phyloP scores from a whole-genome alignment of 2,797 vertebrate genomes.

The Phaenicophaeus curvirostris region DNA sequence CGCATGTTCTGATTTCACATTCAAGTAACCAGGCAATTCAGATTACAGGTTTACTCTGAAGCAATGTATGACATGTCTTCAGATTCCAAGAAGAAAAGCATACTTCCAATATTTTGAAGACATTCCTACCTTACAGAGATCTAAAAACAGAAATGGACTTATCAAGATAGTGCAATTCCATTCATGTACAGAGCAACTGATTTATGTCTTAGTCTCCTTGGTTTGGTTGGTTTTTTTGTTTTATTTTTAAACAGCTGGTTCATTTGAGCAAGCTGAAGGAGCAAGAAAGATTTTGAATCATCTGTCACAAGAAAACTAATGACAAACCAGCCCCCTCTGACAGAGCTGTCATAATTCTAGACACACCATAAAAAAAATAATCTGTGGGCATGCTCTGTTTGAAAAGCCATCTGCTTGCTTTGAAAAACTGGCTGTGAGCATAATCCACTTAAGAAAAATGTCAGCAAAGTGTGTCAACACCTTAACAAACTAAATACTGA shows the following conservation, averaged over 20 bases:
- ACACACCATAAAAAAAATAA: conserved; percentile 16
- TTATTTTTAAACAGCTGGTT: conserved; percentile 59
- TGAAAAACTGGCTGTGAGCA: conserved; percentile 58
- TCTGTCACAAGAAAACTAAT: conserved; percentile 58
- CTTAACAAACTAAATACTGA: conserved; percentile 58
- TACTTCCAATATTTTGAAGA: conserved; percentile 7
- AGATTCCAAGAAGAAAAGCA: not conserved
- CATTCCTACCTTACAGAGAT: not conserved
- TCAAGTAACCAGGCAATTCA: conserved; percentile 11
- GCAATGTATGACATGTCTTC: not conserved
- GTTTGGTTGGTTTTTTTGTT: not conserved
- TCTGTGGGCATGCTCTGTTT: conserved; percentile 43
- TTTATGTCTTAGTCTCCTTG: not conserved
- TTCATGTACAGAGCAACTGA: not conserved
- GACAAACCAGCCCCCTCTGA: conserved; percentile 46
- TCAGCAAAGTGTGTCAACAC: conserved; percentile 72
- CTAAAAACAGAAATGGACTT: conserved; percentile 41
- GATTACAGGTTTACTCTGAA: not conserved
- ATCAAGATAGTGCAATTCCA: conserved; percentile 38
- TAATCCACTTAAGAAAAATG: conserved; percentile 70
- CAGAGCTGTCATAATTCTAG: conserved; percentile 57
- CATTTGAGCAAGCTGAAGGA: conserved; percentile 50
- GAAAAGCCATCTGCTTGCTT: conserved; percentile 74
- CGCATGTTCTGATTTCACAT: not conserved
- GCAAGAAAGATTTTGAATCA: conserved; percentile 55